A percentile compares a stretch with the other conserved stretches of the same genome.
Conservation (phyloP, 2,888 invertebrate genomes). For the Elmis aenea region DNA sequence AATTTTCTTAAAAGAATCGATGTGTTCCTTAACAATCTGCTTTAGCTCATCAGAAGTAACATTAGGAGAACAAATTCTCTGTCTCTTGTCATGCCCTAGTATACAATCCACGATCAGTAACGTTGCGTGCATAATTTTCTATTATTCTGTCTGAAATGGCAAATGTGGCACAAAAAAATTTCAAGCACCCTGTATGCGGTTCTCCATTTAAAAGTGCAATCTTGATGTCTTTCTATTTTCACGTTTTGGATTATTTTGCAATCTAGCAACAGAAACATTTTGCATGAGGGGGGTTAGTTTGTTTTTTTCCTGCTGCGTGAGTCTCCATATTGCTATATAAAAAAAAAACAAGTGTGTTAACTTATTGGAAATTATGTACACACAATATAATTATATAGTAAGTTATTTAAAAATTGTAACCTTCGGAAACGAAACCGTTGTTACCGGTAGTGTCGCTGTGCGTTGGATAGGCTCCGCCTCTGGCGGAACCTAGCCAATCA, state of each 20-base stretch:
- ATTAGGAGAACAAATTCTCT: neutral
- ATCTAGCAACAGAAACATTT: constrained; percentile 1
- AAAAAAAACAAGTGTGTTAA: too few relatives aligned
- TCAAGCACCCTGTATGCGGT: constrained; percentile 1
- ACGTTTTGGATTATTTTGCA: neutral
- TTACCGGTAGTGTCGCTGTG: too few relatives aligned
- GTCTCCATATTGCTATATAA: too few relatives aligned
- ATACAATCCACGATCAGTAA: neutral
- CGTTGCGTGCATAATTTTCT: constrained; percentile 1
- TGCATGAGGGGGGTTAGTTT: neutral
- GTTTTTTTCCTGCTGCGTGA: constrained; percentile 2
- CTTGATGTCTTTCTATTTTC: constrained; percentile 3
- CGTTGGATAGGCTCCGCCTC: too few relatives aligned
- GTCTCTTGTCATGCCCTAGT: constrained; percentile 1
- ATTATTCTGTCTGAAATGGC: constrained; percentile 4
- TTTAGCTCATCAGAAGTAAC: neutral
- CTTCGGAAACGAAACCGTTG: too few relatives aligned
- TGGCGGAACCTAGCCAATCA: too few relatives aligned
- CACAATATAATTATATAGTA: too few relatives aligned
- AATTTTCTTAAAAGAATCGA: neutral
- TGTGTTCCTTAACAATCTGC: neutral
- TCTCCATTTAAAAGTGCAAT: neutral
- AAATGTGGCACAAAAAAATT: constrained; percentile 3
- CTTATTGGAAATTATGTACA: too few relatives aligned
- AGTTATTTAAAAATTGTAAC: too few relatives aligned